Conservation (phyloP, 2,888 invertebrate species). For the Neocrepidodera transversa region DNA sequence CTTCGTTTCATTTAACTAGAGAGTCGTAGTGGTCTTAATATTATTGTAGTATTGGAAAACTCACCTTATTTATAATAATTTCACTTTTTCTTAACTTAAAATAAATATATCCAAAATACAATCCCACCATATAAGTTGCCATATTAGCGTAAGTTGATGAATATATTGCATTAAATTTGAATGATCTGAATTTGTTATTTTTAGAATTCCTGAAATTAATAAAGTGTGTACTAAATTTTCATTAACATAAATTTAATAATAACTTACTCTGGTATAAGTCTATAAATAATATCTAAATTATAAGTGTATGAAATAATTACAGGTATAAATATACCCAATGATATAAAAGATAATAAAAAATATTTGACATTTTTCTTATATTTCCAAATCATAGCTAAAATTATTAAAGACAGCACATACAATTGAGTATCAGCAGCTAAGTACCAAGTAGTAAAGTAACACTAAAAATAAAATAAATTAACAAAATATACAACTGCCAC, state of each 20-base stretch:
- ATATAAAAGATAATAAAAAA: conserved; percentile 27
- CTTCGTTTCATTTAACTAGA: too few species aligned
- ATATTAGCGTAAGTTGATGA: conserved; percentile 45
- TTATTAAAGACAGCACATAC: conserved; percentile 49
- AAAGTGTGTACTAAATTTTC: conserved; percentile 4
- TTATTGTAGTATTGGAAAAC: too few species aligned
- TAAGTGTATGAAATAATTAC: conserved; percentile 37
- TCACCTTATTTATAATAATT: conserved; percentile 29
- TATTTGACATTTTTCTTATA: conserved; percentile 35
- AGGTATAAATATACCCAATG: conserved; percentile 39
- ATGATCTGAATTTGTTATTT: conserved; percentile 42
- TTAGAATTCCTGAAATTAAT: conserved; percentile 40
- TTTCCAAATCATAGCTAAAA: conserved; percentile 48
- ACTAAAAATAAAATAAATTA: conserved; percentile 44
- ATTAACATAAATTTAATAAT: not conserved
- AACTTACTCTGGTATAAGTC: conserved; percentile 45
- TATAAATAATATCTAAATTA: conserved; percentile 41
- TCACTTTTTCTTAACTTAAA: conserved; percentile 29
- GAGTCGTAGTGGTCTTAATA: too few species aligned
- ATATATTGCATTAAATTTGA: conserved; percentile 44
- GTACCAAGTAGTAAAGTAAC: conserved; percentile 55
- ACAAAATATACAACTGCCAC: too few species aligned
- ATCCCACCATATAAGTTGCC: conserved; percentile 46
- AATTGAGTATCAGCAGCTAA: conserved; percentile 54
- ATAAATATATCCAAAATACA: conserved; percentile 44